A percentile compares a stretch with the other conserved stretches of the same genome.
phyloP scores from a whole-genome alignment of 1,140 invertebrate species.

The Oreohelix idahoensis region DNA sequence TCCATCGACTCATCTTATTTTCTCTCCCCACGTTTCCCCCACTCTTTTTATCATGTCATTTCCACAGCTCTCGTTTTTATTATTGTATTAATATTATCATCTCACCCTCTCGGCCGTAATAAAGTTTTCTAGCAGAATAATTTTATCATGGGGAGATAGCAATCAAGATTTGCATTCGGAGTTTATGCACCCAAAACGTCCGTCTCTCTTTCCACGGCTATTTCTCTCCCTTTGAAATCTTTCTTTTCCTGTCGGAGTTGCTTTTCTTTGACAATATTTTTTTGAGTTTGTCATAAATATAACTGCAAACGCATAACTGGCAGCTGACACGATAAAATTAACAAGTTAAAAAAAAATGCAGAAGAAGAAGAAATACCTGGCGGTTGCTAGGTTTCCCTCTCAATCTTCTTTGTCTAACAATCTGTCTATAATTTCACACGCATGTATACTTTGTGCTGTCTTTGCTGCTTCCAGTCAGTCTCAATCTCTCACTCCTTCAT shows the following conservation, averaged over 20 bases:
- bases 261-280: neutral
- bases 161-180: slow-evolving; percentile 13
- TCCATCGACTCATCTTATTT: slow-evolving; percentile 11
- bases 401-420: neutral
- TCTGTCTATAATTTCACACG: too few relatives aligned
- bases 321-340: neutral
- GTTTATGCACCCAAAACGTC: neutral
- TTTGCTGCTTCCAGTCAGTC: neutral
- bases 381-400: too few relatives aligned
- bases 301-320: neutral
- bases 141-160: slow-evolving; percentile 27
- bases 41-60: neutral
- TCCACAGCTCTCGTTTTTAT: slow-evolving; percentile 16
- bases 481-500: neutral
- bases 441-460: too few relatives aligned
- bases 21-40: neutral
- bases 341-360: too few relatives aligned
- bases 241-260: neutral
- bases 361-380: too few relatives aligned
- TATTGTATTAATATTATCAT: slow-evolving; percentile 27
- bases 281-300: neutral
- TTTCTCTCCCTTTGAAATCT: neutral
- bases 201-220: neutral
- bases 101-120: slow-evolving; percentile 17
- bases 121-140: slow-evolving; percentile 24